Evolutionary conservation across 2,113 vertebrate species (phyloP).

Genomic region (Chamaetylas fuelleborni): DNA sequence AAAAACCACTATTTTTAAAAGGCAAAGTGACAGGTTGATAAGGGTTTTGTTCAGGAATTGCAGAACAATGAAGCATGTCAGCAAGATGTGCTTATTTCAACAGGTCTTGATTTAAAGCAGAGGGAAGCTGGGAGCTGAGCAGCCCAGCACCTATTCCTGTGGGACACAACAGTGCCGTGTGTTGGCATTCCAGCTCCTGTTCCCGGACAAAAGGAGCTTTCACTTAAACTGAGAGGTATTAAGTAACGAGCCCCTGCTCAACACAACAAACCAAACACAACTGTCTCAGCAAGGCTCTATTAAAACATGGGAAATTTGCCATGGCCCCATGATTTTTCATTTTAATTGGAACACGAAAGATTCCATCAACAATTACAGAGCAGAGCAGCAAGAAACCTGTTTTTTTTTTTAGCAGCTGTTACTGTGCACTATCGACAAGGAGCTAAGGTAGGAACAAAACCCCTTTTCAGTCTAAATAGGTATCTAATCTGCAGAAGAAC

Average conservation of each 20-base stretch:
- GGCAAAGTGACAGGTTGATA: background rate
- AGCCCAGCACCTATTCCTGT: background rate
- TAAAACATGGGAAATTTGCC: constrained; percentile 9
- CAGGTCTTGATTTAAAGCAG: background rate
- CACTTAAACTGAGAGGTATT: background rate
- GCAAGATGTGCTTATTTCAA: background rate
- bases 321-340: background rate
- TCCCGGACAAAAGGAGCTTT: constrained; percentile 32
- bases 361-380: background rate
- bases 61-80: rapidly evolving
- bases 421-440: background rate
- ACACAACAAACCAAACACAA: background rate
- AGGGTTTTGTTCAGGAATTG: background rate
- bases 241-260: background rate
- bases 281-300: background rate
- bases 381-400: background rate
- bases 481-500: constrained; percentile 1
- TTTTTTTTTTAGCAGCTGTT: background rate
- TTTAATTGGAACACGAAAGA: constrained; percentile 34
- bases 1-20: background rate
- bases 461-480: background rate
- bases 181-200: background rate
- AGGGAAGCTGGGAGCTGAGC: background rate
- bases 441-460: background rate
- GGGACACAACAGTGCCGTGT: background rate